A percentile compares a stretch with the other conserved stretches of the same genome.
These are phyloP conservation scores for Sycophaga agraensis DNA, from an alignment of 1,140 invertebrate species.

Conservation along the genomic window DNA sequence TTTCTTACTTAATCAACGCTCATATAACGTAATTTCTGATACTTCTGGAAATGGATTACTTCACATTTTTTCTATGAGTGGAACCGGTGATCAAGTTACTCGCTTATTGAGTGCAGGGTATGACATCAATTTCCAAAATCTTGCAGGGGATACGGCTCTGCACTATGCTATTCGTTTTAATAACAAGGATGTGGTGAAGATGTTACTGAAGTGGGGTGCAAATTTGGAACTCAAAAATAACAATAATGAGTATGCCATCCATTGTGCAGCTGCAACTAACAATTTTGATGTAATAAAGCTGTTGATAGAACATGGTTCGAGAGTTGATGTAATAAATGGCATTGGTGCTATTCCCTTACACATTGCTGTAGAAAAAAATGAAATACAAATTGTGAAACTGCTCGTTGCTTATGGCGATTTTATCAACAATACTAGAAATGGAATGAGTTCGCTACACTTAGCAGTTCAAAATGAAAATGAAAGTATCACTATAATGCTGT, in stretches of 20 bases:
- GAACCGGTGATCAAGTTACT: background rate
- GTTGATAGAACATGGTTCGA: background rate
- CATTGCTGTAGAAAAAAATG: background rate
- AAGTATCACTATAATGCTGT: background rate
- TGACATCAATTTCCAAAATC: background rate
- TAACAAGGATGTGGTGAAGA: background rate
- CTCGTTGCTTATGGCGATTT: background rate
- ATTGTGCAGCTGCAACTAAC: background rate
- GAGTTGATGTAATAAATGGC: background rate
- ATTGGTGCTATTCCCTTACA: background rate
- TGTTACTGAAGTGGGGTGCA: background rate
- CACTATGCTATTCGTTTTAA: background rate
- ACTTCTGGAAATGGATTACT: background rate
- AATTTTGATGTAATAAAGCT: background rate
- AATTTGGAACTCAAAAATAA: background rate
- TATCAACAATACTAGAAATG: background rate
- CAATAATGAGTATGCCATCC: background rate
- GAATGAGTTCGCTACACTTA: background rate
- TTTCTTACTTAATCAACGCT: too few species aligned
- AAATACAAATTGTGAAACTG: background rate
- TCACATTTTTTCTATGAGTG: background rate
- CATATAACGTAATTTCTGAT: too few species aligned
- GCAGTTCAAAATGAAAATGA: background rate
- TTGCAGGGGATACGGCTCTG: background rate
- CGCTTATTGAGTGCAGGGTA: background rate